Evolutionary conservation across 2,888 invertebrate species (phyloP).

Genomic region (Lasioglossum leucozonium): DNA sequence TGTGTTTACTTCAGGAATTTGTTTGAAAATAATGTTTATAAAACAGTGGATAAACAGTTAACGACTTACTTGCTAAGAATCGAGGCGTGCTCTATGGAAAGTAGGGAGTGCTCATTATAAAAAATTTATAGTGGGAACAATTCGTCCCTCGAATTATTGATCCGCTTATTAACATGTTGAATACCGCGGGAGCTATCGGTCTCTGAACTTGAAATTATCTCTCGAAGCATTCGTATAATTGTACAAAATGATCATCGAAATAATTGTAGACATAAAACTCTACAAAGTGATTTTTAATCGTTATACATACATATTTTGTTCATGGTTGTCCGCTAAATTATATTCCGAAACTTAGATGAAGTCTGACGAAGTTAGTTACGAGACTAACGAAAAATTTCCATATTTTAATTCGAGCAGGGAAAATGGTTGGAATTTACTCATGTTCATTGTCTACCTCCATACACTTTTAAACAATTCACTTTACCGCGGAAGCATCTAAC

Average conservation of each 20-base stretch:
- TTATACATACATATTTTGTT: background rate
- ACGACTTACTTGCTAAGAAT: background rate
- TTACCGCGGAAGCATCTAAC: background rate
- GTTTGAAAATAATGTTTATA: background rate
- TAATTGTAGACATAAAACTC: background rate
- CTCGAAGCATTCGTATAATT: background rate
- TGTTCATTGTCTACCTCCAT: background rate
- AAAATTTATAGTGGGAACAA: background rate
- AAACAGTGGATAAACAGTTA: background rate
- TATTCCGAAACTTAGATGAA: constrained; percentile 8
- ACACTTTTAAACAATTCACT: background rate
- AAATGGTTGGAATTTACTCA: background rate
- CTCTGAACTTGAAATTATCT: background rate
- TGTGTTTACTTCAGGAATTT: background rate
- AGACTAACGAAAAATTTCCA: constrained; percentile 7
- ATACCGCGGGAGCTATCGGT: background rate
- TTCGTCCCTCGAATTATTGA: background rate
- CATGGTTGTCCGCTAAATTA: background rate
- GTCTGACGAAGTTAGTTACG: background rate
- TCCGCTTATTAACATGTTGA: background rate
- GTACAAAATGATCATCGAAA: background rate
- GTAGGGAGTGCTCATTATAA: background rate
- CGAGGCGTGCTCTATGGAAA: background rate
- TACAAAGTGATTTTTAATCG: background rate
- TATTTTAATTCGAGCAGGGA: background rate